Conservation (phyloP, 2,113 vertebrate species). For the Callorhinus ursinus region DNA sequence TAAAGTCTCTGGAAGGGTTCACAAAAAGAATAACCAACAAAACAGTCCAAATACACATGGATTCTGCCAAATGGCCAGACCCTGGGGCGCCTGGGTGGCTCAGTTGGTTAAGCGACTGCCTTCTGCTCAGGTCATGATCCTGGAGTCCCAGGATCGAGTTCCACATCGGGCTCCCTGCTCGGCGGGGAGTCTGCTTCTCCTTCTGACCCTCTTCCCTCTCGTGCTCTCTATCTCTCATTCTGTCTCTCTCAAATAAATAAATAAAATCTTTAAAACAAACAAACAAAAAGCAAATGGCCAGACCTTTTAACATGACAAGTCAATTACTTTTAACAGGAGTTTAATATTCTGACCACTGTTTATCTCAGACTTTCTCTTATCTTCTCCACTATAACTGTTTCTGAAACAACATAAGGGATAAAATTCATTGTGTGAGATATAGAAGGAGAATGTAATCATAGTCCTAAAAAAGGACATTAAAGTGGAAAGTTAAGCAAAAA, state of each 20-base stretch:
- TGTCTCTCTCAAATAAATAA: no score
- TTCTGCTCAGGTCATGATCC: no score
- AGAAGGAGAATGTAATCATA: background rate
- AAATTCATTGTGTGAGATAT: background rate
- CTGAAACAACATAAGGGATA: background rate
- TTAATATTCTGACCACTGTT: background rate
- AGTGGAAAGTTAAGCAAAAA: background rate
- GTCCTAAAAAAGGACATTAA: background rate
- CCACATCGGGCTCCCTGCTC: no score
- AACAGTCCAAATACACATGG: background rate
- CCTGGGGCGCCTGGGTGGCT: no score
- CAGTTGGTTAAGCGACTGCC: no score
- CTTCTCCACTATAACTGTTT: background rate
- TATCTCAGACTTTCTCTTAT: background rate
- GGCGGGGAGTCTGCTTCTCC: no score
- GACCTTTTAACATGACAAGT: background rate
- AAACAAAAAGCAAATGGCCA: background rate
- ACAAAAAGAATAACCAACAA: background rate
- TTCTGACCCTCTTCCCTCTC: no score
- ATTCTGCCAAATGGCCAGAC: background rate
- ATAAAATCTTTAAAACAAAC: no score
- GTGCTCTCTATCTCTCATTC: no score
- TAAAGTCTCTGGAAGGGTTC: background rate
- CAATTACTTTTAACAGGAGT: background rate
- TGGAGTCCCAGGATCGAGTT: no score